phyloP scores from a whole-genome alignment of 1,140 invertebrate genomes.

The Sesamia nonagrioides region DNA sequence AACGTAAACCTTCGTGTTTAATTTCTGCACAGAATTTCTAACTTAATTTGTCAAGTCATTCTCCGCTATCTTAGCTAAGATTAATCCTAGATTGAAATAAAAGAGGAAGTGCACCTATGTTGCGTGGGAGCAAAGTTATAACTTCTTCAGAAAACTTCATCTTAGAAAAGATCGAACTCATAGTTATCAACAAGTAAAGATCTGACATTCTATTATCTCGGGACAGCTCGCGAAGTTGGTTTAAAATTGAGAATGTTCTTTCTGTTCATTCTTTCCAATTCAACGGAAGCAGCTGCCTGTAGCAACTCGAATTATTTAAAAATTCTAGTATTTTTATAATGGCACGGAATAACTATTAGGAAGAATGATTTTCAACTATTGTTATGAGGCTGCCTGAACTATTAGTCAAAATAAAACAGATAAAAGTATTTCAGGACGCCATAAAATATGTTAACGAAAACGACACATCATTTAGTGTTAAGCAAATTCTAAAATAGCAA shows the following conservation, averaged over 20 bases:
- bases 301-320: slow-evolving; percentile 16
- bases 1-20: no score
- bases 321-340: slow-evolving; percentile 18
- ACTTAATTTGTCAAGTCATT: neutral
- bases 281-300: slow-evolving; percentile 32
- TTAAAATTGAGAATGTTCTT: slow-evolving; percentile 39
- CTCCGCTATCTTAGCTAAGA: neutral
- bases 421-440: neutral
- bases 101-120: neutral
- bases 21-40: neutral
- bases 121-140: slow-evolving; percentile 2
- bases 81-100: neutral
- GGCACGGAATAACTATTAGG: neutral
- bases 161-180: slow-evolving; percentile 16
- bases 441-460: no score
- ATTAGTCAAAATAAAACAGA: neutral
- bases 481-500: slow-evolving; percentile 57
- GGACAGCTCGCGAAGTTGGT: slow-evolving; percentile 19
- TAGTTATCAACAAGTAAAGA: slow-evolving; percentile 44
- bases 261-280: slow-evolving; percentile 33
- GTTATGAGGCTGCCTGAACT: slow-evolving; percentile 14
- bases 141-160: slow-evolving; percentile 11
- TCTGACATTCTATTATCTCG: slow-evolving; percentile 58
- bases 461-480: slow-evolving; percentile 50
- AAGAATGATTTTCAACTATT: slow-evolving; percentile 12